Evolutionary conservation across 2,113 vertebrate species (phyloP).

Genomic region (Atherinomorus stipes): DNA sequence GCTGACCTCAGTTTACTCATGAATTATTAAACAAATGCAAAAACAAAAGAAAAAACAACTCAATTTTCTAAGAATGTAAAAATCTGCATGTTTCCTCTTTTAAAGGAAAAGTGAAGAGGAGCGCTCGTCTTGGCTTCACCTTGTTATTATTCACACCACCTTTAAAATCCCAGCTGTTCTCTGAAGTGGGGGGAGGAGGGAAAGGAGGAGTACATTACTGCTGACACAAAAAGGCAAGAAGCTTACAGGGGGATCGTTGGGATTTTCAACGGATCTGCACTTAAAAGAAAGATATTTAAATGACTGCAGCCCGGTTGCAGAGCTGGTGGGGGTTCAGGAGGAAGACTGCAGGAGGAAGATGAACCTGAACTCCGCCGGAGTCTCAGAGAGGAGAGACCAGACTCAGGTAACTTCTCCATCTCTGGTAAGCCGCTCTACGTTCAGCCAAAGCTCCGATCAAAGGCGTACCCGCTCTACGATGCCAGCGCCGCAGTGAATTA

Average conservation of each 20-base stretch:
- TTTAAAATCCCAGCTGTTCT: constrained; percentile 1
- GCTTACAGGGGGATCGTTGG: constrained; percentile 54
- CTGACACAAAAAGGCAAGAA: constrained; percentile 51
- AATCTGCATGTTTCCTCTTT: background rate
- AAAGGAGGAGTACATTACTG: constrained; percentile 30
- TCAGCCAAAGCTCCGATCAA: constrained; percentile 8
- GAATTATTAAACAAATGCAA: background rate
- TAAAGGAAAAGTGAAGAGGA: rapidly evolving
- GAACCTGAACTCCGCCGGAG: background rate
- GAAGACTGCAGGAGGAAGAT: no score
- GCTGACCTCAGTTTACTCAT: no score
- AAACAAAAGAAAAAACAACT: background rate
- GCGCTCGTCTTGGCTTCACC: background rate
- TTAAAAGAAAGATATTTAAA: constrained; percentile 33
- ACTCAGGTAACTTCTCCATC: background rate
- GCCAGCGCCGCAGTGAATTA: constrained; percentile 20
- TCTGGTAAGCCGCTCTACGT: no score
- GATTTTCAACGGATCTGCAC: constrained; percentile 42
- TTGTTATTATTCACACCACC: constrained; percentile 2
- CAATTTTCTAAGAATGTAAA: no score
- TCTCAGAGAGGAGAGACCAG: background rate
- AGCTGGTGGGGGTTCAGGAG: background rate
- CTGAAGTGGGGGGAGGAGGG: constrained; percentile 24
- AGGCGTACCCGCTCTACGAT: background rate
- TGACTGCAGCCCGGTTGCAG: constrained; percentile 31